Conservation (phyloP, 23 tunicate species). For the Botrylloides violaceus region DNA sequence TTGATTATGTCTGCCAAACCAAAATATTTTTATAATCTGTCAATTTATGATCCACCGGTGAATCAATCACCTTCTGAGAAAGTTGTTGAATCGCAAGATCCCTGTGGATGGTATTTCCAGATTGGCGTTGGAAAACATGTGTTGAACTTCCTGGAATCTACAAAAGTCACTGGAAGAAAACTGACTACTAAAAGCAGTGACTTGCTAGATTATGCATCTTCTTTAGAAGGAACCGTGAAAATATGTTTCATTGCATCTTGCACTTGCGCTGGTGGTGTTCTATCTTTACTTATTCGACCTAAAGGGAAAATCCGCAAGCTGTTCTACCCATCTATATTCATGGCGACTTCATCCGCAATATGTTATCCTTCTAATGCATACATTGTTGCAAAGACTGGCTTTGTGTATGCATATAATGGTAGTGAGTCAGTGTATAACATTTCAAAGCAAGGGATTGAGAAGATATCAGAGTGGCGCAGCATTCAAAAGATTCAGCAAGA, state of each 20-base stretch:
- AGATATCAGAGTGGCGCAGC: not conserved
- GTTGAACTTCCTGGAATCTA: not conserved
- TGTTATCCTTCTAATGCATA: constrained; percentile 26
- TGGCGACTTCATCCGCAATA: constrained; percentile 18
- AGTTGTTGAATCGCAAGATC: not conserved
- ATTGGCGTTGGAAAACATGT: constrained; percentile 5
- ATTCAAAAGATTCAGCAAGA: not conserved
- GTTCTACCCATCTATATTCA: constrained; percentile 2
- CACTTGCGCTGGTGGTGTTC: constrained; percentile 2
- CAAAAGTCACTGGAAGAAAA: not conserved
- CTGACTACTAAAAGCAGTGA: constrained; percentile 4
- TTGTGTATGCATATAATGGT: constrained; percentile 1
- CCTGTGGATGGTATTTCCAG: not conserved
- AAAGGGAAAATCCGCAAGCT: constrained; percentile 1
- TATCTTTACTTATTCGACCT: not conserved
- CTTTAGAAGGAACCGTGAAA: constrained; percentile 19
- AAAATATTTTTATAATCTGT: constrained; percentile 8
- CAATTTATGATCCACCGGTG: constrained; percentile 7
- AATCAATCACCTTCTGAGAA: not conserved
- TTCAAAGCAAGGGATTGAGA: not conserved
- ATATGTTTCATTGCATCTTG: constrained; percentile 12
- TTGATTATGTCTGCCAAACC: constrained; percentile 23
- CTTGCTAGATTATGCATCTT: constrained; percentile 20
- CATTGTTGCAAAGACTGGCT: not conserved
- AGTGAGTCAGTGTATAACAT: not conserved